Evolutionary conservation across 1,140 invertebrate species (phyloP).

Genomic region (Diachasmimorpha longicaudata): DNA sequence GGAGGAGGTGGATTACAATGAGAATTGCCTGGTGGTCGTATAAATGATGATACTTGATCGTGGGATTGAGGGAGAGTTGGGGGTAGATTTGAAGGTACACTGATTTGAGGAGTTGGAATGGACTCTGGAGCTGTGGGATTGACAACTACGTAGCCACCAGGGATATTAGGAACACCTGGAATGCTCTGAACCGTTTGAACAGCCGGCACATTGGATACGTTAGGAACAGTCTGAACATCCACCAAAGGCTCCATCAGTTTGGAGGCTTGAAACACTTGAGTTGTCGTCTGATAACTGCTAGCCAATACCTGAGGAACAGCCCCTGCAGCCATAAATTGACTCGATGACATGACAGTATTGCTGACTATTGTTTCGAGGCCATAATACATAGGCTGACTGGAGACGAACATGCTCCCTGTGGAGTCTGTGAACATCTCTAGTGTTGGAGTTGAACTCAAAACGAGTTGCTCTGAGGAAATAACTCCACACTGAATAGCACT

Average conservation of each 20-base stretch:
- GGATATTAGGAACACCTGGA: constrained; percentile 36
- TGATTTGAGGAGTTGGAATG: constrained; percentile 15
- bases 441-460: constrained; percentile 71
- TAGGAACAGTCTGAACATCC: constrained; percentile 68
- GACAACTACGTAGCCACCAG: constrained; percentile 69
- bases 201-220: constrained; percentile 42
- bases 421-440: constrained; percentile 75
- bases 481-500: constrained; percentile 65
- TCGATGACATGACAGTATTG: constrained; percentile 84
- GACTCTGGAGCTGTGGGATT: constrained; percentile 55
- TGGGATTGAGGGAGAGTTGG: constrained; percentile 26
- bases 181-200: constrained; percentile 40
- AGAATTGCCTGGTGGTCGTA: background rate
- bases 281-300: constrained; percentile 81
- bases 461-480: constrained; percentile 65
- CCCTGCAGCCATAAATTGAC: constrained; percentile 79
- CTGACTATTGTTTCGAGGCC: constrained; percentile 83
- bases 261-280: constrained; percentile 81
- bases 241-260: constrained; percentile 79
- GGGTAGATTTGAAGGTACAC: background rate
- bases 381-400: constrained; percentile 78
- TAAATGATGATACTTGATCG: constrained; percentile 29
- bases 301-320: constrained; percentile 78
- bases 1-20: constrained; percentile 25
- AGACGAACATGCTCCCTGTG: constrained; percentile 72